phyloP scores from a whole-genome alignment of 2,888 invertebrate genomes.

The Listrodromus nycthemerus region DNA sequence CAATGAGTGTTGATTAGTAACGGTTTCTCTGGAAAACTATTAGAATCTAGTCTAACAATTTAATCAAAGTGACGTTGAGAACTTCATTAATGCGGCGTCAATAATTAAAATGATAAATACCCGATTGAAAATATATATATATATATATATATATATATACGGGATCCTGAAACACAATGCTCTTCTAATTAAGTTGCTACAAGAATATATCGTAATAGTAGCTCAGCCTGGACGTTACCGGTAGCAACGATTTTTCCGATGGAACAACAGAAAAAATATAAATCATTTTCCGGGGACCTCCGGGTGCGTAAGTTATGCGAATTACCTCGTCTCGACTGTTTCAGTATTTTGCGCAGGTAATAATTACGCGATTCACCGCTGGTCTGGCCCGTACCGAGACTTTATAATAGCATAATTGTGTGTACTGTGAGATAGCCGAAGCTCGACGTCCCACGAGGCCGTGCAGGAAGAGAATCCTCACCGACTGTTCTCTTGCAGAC shows the following conservation, averaged over 20 bases:
- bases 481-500: background rate
- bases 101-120: no score
- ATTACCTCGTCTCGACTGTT: conserved; percentile 39
- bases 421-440: conserved; percentile 57
- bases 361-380: conserved; percentile 60
- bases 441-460: conserved; percentile 52
- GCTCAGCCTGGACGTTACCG: conserved; percentile 32
- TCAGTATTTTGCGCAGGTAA: conserved; percentile 49
- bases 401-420: conserved; percentile 62
- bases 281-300: conserved; percentile 47
- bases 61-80: background rate
- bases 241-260: conserved; percentile 40
- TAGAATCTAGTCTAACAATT: background rate
- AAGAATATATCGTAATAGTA: conserved; percentile 10
- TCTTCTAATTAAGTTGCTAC: conserved; percentile 20
- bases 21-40: background rate
- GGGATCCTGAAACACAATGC: conserved; percentile 24
- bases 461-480: conserved; percentile 6
- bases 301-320: conserved; percentile 43
- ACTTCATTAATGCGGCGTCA: background rate
- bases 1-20: background rate
- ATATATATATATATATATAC: background rate
- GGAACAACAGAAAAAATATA: conserved; percentile 49
- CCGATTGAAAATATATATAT: no score
- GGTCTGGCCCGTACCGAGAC: conserved; percentile 43